These are phyloP conservation scores for Micromussa lordhowensis DNA, from an alignment of 92 coral and sea anemone genomes.

Conservation along the genomic window DNA sequence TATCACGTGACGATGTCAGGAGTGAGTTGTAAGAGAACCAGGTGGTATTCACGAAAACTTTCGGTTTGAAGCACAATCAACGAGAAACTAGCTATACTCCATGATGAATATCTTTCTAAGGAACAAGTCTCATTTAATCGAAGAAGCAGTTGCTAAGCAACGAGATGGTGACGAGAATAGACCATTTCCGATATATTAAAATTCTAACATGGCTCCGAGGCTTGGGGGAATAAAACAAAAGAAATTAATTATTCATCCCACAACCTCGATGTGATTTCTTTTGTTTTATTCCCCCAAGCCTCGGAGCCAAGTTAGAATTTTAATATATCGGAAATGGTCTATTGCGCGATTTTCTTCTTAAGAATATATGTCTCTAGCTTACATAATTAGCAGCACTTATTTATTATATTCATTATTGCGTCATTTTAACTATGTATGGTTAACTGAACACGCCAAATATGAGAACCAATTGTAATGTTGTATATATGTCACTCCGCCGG, in stretches of 20 bases:
- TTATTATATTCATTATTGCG: background rate
- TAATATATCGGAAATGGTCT: no score
- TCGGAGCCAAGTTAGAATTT: no score
- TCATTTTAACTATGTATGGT: background rate
- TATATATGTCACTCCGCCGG: background rate
- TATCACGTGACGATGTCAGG: conserved; percentile 66
- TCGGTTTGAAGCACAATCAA: background rate
- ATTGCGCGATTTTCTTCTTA: no score
- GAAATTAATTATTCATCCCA: no score
- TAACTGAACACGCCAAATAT: no score
- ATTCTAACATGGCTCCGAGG: no score
- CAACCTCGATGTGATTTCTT: no score
- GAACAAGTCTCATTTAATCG: background rate
- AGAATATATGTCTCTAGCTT: no score
- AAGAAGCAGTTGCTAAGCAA: background rate
- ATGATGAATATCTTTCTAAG: no score
- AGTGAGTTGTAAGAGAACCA: conserved; percentile 52
- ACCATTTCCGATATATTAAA: no score
- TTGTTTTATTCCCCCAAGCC: no score
- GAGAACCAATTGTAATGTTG: background rate
- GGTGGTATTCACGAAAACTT: background rate
- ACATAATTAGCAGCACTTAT: background rate
- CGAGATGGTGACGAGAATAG: background rate
- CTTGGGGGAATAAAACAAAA: no score
- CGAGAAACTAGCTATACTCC: background rate